A percentile compares a stretch with the other conserved stretches of the same genome.
These are phyloP conservation scores for Leistus spinibarbis DNA, from an alignment of 2,888 invertebrate genomes.

Conservation along the genomic window DNA sequence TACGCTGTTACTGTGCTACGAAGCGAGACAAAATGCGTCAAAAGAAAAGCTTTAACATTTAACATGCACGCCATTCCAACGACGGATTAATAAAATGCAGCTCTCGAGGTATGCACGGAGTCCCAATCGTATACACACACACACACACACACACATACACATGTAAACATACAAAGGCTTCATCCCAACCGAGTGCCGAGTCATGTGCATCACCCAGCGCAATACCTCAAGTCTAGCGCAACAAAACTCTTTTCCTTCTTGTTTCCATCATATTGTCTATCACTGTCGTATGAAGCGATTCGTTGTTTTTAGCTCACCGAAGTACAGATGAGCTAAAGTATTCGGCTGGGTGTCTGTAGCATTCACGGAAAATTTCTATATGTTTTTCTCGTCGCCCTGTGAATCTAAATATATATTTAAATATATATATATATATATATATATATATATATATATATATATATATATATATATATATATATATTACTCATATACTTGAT, in stretches of 20 bases:
- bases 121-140: neutral
- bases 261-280: neutral
- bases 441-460: no score
- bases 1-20: neutral
- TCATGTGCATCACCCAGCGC: neutral
- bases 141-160: neutral
- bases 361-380: no score
- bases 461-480: no score
- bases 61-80: conserved; percentile 26
- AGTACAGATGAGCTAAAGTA: no score
- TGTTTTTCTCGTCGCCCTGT: no score
- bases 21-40: neutral
- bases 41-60: conserved; percentile 16
- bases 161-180: neutral
- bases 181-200: neutral
- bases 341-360: no score
- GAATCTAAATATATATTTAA: no score
- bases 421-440: no score
- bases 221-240: neutral
- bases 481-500: no score
- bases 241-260: neutral
- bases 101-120: conserved; percentile 17
- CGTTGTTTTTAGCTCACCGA: no score
- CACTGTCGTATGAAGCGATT: neutral
- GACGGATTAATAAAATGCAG: conserved; percentile 35